Conservation (phyloP, 2,113 vertebrate species). For the Mixornis gularis region DNA sequence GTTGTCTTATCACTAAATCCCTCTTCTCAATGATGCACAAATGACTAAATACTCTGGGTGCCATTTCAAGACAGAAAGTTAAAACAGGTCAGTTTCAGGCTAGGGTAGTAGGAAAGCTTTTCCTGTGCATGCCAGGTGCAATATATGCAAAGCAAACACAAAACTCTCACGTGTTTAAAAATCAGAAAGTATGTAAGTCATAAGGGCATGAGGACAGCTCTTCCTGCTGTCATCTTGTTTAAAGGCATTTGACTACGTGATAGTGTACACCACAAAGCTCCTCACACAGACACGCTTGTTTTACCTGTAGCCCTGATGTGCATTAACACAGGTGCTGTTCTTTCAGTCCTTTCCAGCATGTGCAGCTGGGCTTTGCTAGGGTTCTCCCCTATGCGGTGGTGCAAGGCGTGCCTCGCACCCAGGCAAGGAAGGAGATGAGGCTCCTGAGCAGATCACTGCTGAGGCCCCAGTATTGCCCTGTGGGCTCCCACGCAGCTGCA, state of each 20-base stretch:
- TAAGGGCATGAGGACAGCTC: neutral
- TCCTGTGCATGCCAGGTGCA: neutral
- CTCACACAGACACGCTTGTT: no score
- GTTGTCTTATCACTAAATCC: conserved; percentile 69
- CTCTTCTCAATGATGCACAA: conserved; percentile 66
- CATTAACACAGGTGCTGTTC: fast-evolving
- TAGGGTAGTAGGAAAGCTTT: neutral
- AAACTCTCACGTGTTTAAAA: neutral
- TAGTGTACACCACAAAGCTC: neutral
- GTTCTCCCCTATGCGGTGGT: neutral
- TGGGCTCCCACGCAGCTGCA: neutral
- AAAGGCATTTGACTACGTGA: neutral
- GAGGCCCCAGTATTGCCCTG: fast-evolving
- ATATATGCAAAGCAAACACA: neutral
- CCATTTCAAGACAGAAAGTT: conserved; percentile 50
- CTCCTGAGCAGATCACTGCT: neutral
- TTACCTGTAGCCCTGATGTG: neutral
- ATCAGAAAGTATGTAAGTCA: neutral
- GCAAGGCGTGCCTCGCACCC: neutral
- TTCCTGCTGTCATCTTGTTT: neutral
- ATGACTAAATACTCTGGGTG: conserved; percentile 61
- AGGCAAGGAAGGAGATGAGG: neutral
- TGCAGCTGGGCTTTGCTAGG: neutral
- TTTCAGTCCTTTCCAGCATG: neutral
- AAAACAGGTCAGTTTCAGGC: conserved; percentile 42